Evolutionary conservation across 2,888 invertebrate genomes (phyloP).

Genomic region (Agriopis marginaria): DNA sequence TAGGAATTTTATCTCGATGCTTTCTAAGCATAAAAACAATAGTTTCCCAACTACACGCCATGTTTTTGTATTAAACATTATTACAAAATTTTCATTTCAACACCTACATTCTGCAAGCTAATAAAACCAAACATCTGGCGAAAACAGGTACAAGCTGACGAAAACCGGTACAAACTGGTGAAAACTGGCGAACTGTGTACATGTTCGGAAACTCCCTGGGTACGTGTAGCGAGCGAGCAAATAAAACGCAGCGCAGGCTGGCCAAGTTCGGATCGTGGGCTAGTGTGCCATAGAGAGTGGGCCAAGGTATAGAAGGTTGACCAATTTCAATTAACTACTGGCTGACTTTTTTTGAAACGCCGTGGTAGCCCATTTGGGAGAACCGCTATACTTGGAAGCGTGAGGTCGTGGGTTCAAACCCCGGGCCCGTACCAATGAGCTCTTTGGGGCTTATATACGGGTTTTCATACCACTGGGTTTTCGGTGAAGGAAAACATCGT

Average conservation of each 20-base stretch:
- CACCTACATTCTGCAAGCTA: conserved; percentile 9
- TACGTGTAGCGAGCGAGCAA: conserved; percentile 18
- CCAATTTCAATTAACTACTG: neutral
- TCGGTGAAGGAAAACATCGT: no score
- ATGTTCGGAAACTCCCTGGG: conserved; percentile 20
- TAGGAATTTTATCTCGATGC: no score
- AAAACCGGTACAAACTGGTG: conserved; percentile 6
- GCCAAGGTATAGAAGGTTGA: conserved; percentile 11
- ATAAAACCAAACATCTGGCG: conserved; percentile 12
- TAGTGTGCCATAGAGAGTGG: conserved; percentile 7
- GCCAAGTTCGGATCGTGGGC: conserved; percentile 24
- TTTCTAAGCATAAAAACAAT: neutral
- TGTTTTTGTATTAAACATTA: neutral
- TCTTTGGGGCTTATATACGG: no score
- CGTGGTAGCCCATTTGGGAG: no score
- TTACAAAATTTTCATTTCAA: conserved; percentile 1
- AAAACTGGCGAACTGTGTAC: conserved; percentile 17
- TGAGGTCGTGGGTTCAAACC: no score
- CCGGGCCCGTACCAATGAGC: no score
- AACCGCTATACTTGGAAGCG: no score
- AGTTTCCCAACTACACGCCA: neutral
- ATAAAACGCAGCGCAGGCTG: conserved; percentile 22
- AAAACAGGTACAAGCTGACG: neutral
- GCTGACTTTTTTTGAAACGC: no score
- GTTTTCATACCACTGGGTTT: no score